Percentiles rank a stretch among this genome's conserved stretches.
Conservation (phyloP, 2,888 invertebrate genomes). For the Chrysopilus asiliformis region DNA sequence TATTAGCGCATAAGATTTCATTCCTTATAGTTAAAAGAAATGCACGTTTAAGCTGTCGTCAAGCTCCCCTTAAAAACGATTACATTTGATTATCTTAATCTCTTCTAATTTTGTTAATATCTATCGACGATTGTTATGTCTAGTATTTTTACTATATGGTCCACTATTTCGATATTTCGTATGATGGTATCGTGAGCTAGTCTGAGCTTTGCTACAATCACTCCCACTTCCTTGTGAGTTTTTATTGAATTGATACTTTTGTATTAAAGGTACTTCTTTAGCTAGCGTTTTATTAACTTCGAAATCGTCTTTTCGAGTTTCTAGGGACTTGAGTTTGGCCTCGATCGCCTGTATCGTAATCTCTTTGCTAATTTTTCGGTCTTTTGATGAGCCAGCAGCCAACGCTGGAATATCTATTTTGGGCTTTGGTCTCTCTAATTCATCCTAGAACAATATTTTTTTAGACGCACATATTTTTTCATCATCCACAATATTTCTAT, state of each 20-base stretch:
- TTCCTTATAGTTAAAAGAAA: too few species aligned
- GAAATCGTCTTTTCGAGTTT: constrained; percentile 48
- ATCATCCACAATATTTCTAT: constrained; percentile 3
- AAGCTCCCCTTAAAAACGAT: too few species aligned
- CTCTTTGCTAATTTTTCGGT: constrained; percentile 55
- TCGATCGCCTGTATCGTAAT: constrained; percentile 80
- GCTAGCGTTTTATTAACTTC: constrained; percentile 58
- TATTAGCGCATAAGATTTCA: too few species aligned
- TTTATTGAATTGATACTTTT: constrained; percentile 48
- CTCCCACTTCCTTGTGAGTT: constrained; percentile 20
- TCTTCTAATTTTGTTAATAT: too few species aligned
- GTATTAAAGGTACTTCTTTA: constrained; percentile 50
- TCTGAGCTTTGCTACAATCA: constrained; percentile 15
- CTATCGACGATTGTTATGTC: constrained; percentile 1
- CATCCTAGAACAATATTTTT: constrained; percentile 43
- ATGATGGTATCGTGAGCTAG: constrained; percentile 19
- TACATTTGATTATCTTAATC: too few species aligned
- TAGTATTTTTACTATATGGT: constrained; percentile 27
- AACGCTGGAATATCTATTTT: constrained; percentile 65
- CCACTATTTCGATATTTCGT: constrained; percentile 19
- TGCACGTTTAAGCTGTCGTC: too few species aligned
- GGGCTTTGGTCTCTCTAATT: constrained; percentile 59
- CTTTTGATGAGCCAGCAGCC: constrained; percentile 44
- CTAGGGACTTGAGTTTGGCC: constrained; percentile 71
- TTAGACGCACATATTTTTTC: constrained; percentile 4